phyloP scores from a whole-genome alignment of 2,797 vertebrate species.

The Siniperca undulata region DNA sequence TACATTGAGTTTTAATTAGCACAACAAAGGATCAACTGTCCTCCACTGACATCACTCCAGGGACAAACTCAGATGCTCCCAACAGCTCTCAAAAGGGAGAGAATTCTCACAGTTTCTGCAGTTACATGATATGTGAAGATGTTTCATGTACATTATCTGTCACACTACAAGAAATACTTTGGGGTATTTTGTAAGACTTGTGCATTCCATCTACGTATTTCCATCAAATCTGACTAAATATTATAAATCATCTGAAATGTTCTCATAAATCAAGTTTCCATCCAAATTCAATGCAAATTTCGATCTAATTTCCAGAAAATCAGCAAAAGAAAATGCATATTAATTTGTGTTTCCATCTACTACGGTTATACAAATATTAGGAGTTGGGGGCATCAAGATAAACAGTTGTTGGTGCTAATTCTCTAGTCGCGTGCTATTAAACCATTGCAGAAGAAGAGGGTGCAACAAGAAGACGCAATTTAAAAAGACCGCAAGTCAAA shows the following conservation, averaged over 20 bases:
- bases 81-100: slow-evolving; percentile 5
- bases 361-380: too few species aligned
- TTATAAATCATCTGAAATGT: neutral
- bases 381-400: too few species aligned
- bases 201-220: neutral
- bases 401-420: too few species aligned
- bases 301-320: neutral
- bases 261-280: neutral
- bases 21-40: slow-evolving; percentile 51
- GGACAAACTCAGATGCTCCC: neutral
- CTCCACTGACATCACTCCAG: slow-evolving; percentile 41
- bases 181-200: neutral
- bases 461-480: too few species aligned
- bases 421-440: too few species aligned
- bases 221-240: neutral
- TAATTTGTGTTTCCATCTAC: too few species aligned
- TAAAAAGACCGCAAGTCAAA: neutral
- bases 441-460: too few species aligned
- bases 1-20: slow-evolving; percentile 41
- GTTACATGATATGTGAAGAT: neutral
- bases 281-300: neutral
- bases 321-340: neutral
- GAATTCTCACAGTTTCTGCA: neutral
- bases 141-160: neutral
- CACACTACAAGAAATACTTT: neutral